Evolutionary conservation across 1,140 invertebrate genomes (phyloP).

Genomic region (Diabrotica virgifera): DNA sequence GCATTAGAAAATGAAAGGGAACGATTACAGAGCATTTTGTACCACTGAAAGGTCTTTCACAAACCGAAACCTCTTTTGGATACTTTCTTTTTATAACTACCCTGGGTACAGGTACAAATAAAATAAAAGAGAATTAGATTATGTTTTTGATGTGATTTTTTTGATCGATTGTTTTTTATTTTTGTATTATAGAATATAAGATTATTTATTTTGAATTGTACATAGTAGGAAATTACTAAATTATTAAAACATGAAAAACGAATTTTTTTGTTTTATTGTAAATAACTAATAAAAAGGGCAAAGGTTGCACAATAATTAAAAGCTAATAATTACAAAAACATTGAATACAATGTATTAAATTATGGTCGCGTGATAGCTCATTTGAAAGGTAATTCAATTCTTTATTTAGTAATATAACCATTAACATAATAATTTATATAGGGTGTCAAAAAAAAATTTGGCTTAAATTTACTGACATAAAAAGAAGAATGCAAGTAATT

Average conservation of each 20-base stretch:
- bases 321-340: background rate
- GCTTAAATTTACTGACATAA: too few species aligned
- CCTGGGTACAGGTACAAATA: background rate
- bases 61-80: too few species aligned
- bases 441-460: too few species aligned
- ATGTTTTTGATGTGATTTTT: too few species aligned
- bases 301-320: background rate
- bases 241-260: background rate
- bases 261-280: background rate
- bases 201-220: slow-evolving; percentile 3
- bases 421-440: too few species aligned
- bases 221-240: background rate
- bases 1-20: slow-evolving; percentile 41
- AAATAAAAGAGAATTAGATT: background rate
- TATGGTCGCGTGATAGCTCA: too few species aligned
- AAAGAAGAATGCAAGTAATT: too few species aligned
- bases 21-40: slow-evolving; percentile 21
- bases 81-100: background rate
- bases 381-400: too few species aligned
- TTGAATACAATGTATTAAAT: background rate
- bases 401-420: too few species aligned
- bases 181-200: background rate
- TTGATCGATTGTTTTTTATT: too few species aligned
- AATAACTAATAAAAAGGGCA: background rate
- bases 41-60: background rate